Base-by-base conservation (phyloP, 2,797 vertebrate genomes). In the Paratrypauchen microcephalus region DNA sequence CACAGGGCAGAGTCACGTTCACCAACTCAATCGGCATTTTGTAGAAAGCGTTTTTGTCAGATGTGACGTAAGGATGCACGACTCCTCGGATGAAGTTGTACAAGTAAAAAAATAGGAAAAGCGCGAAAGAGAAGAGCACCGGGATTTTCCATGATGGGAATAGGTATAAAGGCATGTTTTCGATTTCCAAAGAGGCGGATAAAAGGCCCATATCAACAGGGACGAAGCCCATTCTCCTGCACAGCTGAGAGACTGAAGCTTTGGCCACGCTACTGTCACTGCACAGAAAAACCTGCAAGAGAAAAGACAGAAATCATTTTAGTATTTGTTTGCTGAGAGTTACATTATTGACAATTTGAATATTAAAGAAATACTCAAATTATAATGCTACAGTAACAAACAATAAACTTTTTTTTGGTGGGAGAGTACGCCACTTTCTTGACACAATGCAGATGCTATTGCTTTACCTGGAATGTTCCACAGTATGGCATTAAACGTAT, bases 111-210 rank as follows among this genome's bases (percentile, higher is more conserved):
- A 95, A 93, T 74, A 93, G 0, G 41, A 98, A 98, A 26, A 99
- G 94, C 19, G 79, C 81, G 48, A 95, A 61, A 1, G 92, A 91
- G 86, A 94, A 86, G 58, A 95, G 72, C 32, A 91, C 19, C 0
- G 97, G 96, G 56, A 92, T 75, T 56, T 91, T 94, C 97, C 97
- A 99, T 19, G 91, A 92, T 0, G 96, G 97, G 72, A 99, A 93
- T 2, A 99, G 94, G 61, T 89, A 90, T 68, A 97, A 88, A 0
- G 98, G 94, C 67, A 94, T 81, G 80, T 95, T 95, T 78, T 99
- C 98, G 0, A 98, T 86, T 69, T 97, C 94, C 41, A 92, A 71
- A 57, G 98, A 93, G 0, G 92, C 90, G 0, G 91, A 92, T 66
- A 99, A 92, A 73, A 87, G 86, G 16, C 97, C 98, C 93, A 94